Base-by-base conservation (phyloP, 2,888 invertebrate species). In the Prosopocoilus inquinatus region DNA sequence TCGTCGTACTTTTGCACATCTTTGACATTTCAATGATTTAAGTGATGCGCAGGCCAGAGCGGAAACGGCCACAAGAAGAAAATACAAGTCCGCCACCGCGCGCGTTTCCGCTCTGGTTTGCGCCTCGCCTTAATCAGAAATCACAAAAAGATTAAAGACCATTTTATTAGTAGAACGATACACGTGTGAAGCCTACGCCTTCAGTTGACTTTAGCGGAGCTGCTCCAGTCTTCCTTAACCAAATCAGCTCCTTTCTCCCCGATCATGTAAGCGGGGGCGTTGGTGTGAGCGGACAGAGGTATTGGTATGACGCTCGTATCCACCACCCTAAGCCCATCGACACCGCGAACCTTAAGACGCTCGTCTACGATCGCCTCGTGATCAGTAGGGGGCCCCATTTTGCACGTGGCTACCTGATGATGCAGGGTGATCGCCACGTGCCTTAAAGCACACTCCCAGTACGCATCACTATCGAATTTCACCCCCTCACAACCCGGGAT, bases 221-320 rank as follows among this genome's bases (percentile, higher is more conserved):
- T n/a, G 2, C 7, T 28, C 20, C 20, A 28, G 4, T 70, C 69
- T 52, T 71, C 63, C 61, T 80, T 81, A 3, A 81, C 78, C 67
- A 81, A 70, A 64, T 81, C 82, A 0, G 83, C 75, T 0, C 78
- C 80, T 62, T 82, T 83, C 63, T 84, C 84, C 1, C 80, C 84
- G 2, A 83, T 77, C 82, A 83, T 83, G 50, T 75, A 78, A 44
- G 80, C 76, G 0, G 79, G 80, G 0, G 80, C 81, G 44, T 79
- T 81, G 0, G 80, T 77, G 61, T 84, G 82, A 0, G 81, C 83
- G 0, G 78, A 77, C 0, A 81, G 72, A 32, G 82, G 77, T 2
- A 72, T 62, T 0, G 84, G 84, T 71, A 84, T 82, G 9, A 84
- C 70, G 47, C 83, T 82, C 2, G 80, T 81, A 62, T 84, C 84